Base-by-base conservation (phyloP, 2,888 invertebrate genomes). In the Mellilla xanthometata region DNA sequence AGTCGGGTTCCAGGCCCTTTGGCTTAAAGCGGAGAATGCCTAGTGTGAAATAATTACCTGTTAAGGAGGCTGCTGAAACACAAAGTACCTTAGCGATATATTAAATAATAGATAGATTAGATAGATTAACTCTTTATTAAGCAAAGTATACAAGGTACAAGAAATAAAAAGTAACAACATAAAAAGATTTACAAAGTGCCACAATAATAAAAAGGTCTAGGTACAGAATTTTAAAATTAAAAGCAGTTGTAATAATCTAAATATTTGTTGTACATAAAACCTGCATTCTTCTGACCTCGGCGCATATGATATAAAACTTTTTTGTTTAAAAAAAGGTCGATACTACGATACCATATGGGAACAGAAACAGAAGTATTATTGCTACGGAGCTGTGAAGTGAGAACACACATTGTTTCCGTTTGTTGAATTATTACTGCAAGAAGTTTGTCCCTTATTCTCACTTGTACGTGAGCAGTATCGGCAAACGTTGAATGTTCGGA, bases 231-330 rank as follows among this genome's bases (percentile, higher is more conserved):
- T 19, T 19, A 19, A 19, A 5, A 19, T 5, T 19, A 19, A 1
- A 19, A 6, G 35, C 19, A 32, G 13, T 29, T 22, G 22, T 2
- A 33, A 33, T 32, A 29, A 12, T 33, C 38, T 6, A 19, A 12
- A 10, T 26, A 36, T 26, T 28, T 19, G 30, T 26, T 15, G 19
- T 40, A 12, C 33, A 34, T 34, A 19, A 19, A 5, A 6, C n/a
- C 46, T 31, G 19, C 22, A 34, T 13, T 10, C 24, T 13, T 28
- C 41, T 28, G 43, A 40, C 58, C 43, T 49, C 60, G 69, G 71
- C 73, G 65, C 72, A 68, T 60, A n/a, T 71, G 62, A 77, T 79
- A 81, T 77, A 77, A 81, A 81, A 82, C 80, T 82, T 82, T 79
- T 67, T 69, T 74, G 72, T 76, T 78, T 77, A 72, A 68, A 73